Evolutionary conservation across 1,140 invertebrate genomes (phyloP).

Genomic region (Drosophila sp.): DNA sequence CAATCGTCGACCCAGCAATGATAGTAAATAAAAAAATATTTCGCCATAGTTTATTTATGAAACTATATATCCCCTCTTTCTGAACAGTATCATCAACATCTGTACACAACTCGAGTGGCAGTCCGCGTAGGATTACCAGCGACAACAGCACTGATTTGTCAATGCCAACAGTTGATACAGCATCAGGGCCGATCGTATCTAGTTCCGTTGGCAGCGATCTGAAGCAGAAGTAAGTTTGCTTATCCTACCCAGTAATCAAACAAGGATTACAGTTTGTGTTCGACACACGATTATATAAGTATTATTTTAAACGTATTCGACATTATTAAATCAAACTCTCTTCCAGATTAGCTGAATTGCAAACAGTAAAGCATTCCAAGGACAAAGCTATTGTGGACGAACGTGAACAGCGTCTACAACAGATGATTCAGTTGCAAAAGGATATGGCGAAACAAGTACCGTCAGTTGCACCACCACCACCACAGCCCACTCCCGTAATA

Average conservation of each 20-base stretch:
- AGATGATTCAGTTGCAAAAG: slow-evolving; percentile 88
- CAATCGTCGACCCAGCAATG: slow-evolving; percentile 42
- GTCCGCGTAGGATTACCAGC: slow-evolving; percentile 28
- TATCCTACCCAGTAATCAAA: too few species aligned
- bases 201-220: slow-evolving; percentile 57
- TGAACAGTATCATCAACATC: slow-evolving; percentile 25
- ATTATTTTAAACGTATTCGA: neutral
- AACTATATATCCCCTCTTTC: neutral
- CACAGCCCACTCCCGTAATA: slow-evolving; percentile 86
- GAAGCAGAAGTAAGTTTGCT: slow-evolving; percentile 68
- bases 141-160: slow-evolving; percentile 40
- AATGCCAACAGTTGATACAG: slow-evolving; percentile 10
- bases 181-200: slow-evolving; percentile 23
- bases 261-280: too few species aligned
- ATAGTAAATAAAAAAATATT: slow-evolving; percentile 40
- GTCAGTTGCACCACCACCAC: slow-evolving; percentile 86
- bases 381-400: slow-evolving; percentile 90
- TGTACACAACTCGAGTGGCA: slow-evolving; percentile 25
- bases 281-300: too few species aligned
- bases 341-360: slow-evolving; percentile 88
- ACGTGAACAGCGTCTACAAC: slow-evolving; percentile 89
- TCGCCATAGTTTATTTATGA: neutral
- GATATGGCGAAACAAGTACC: slow-evolving; percentile 88
- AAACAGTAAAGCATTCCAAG: slow-evolving; percentile 88
- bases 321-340: neutral